These are phyloP conservation scores for Pemphredon lugubris DNA, from an alignment of 2,888 invertebrate genomes.

Conservation along the genomic window DNA sequence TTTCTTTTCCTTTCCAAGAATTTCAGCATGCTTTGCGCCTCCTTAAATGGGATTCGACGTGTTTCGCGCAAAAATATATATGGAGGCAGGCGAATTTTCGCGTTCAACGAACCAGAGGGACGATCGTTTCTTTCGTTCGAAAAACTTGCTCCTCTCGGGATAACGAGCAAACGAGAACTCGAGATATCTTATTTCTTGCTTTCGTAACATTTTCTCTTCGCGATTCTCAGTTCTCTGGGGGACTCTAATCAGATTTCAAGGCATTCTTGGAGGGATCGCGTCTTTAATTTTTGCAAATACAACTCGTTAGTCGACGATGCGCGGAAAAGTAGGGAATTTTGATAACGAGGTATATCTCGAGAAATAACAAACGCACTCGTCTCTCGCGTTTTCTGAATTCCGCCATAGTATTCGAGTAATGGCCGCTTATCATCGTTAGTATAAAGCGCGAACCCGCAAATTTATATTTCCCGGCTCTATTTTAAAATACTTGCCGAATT, in stretches of 20 bases:
- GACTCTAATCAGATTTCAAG: neutral
- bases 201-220: neutral
- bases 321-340: too few relatives aligned
- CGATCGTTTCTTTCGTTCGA: neutral
- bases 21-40: neutral
- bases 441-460: too few relatives aligned
- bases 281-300: neutral
- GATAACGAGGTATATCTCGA: too few relatives aligned
- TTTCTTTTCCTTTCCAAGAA: constrained; percentile 2
- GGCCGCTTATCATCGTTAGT: too few relatives aligned
- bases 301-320: neutral
- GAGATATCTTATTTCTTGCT: neutral
- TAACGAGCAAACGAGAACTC: constrained; percentile 2
- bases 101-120: neutral
- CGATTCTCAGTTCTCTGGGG: neutral
- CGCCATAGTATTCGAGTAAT: too few relatives aligned
- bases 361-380: too few relatives aligned
- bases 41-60: constrained; percentile 12
- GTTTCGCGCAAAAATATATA: neutral
- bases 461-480: too few relatives aligned
- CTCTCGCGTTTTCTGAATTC: too few relatives aligned
- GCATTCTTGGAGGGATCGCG: neutral
- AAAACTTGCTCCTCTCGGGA: neutral
- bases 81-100: neutral
- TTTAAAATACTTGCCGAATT: too few relatives aligned